Percentiles rank a stretch among this genome's conserved stretches.
phyloP scores from a whole-genome alignment of 2,888 invertebrate genomes.

The Idaea aversata region DNA sequence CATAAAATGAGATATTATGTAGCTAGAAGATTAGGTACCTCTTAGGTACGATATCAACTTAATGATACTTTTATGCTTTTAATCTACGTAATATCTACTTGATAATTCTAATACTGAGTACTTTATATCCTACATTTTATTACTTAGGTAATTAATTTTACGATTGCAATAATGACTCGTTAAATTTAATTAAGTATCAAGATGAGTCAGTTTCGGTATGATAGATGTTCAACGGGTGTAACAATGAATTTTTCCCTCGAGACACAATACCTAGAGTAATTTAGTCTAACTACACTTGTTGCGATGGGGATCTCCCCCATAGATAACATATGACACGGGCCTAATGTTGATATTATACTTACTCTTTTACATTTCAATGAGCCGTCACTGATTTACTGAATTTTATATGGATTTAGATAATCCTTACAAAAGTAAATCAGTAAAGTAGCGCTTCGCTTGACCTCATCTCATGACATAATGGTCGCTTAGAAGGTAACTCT shows the following conservation, averaged over 20 bases:
- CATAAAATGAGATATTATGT: neutral
- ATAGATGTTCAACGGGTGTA: constrained; percentile 37
- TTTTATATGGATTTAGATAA: neutral
- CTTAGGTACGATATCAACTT: neutral
- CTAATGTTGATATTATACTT: constrained; percentile 61
- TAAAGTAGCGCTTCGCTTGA: no score
- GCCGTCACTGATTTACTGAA: constrained; percentile 10
- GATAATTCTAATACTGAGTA: neutral
- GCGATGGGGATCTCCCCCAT: constrained; percentile 42
- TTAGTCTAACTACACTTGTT: constrained; percentile 75
- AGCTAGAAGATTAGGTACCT: neutral
- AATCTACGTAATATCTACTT: no score
- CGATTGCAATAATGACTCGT: neutral
- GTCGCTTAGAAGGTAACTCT: no score
- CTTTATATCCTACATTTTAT: neutral
- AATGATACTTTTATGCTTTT: no score
- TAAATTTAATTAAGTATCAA: constrained; percentile 47
- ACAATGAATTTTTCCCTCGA: constrained; percentile 61
- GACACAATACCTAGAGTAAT: constrained; percentile 66
- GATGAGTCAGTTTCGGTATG: constrained; percentile 33
- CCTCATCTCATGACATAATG: no score
- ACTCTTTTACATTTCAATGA: constrained; percentile 26
- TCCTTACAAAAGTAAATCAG: neutral
- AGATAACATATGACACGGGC: constrained; percentile 61
- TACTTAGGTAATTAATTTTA: neutral